Conservation (phyloP, 2,888 invertebrate genomes). For the Mimas tiliae region DNA sequence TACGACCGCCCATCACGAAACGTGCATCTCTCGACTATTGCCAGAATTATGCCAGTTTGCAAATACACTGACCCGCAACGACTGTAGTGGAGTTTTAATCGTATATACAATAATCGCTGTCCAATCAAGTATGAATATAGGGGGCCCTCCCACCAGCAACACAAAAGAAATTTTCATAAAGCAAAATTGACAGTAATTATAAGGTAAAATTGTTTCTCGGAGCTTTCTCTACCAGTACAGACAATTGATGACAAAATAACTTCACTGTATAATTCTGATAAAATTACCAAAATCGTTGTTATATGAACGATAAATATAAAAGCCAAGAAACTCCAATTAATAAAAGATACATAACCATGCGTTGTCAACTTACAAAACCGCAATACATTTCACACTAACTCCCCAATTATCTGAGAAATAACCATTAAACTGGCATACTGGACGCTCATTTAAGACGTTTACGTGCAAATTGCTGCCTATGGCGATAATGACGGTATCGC, state of each 20-base stretch:
- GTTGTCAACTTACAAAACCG: slow-evolving; percentile 15
- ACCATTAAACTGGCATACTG: slow-evolving; percentile 14
- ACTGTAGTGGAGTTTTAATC: too few relatives aligned
- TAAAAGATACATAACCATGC: not conserved
- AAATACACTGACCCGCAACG: too few relatives aligned
- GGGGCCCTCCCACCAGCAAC: too few relatives aligned
- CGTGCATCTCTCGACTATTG: too few relatives aligned
- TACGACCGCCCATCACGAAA: too few relatives aligned
- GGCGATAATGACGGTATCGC: slow-evolving; percentile 63
- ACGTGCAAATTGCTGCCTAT: slow-evolving; percentile 58
- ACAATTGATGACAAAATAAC: not conserved
- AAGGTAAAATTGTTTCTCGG: not conserved
- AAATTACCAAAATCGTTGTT: not conserved
- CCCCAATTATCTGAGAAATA: slow-evolving; percentile 14
- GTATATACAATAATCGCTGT: too few relatives aligned
- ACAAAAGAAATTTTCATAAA: too few relatives aligned
- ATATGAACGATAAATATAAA: not conserved
- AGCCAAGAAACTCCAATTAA: not conserved
- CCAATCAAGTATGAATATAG: too few relatives aligned
- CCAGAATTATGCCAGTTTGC: too few relatives aligned
- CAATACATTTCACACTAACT: slow-evolving; percentile 13
- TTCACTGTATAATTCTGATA: not conserved
- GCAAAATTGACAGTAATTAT: too few relatives aligned
- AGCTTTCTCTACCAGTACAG: not conserved
- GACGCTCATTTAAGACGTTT: slow-evolving; percentile 55